Base-by-base conservation (phyloP, 2,113 vertebrate genomes). In the Lutjanus erythropterus region DNA sequence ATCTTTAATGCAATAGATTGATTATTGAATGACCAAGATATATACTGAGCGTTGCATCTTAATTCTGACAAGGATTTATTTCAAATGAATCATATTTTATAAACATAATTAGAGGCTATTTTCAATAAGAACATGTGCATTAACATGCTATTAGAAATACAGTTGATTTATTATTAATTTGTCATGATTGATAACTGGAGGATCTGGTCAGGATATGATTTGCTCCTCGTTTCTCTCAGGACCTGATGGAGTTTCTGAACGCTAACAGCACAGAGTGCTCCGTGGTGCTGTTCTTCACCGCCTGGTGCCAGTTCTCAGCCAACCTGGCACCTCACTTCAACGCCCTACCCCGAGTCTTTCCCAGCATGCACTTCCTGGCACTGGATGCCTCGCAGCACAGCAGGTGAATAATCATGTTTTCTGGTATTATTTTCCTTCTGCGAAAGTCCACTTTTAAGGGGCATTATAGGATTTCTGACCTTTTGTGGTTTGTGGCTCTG, bases 361-460 rank as follows among this genome's bases (percentile, higher is more conserved):
- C 98, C 62, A 91, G 93, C 80, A 96, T 99, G 91, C 95, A 95
- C 71, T 99, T 99, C 91, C 87, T 99, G 76, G 98, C 98, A 0
- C 83, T 99, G 85, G 98, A 99, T 90, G 98, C 98, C 0, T 98
- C 98, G 29, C 97, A 99, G 89, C 98, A 99, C 75, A 99, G 98
- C 97, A 99, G 98, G 98, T 99, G 89, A 78, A 44, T 56, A 5
- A 3, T 37, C 9, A 16, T n/a, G 7, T 33, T 23, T 33, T 37
- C 21, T 39, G 6, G 3, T 55, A 27, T 74, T 62, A 25, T n/a
- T 29, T 6, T 23, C 9, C 4, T 7, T 19, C 50, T 27, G 19
- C 62, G 39, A 35, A 74, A 46, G 10, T 2, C 23, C 35, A 65
- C 37, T 39, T 9, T 39, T 3, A 37, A 47, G 12, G 6, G 14